Evolutionary conservation across 37 sponge, comb jelly and placozoan species (phyloP).

Genomic region (Bolinopsis microptera): DNA sequence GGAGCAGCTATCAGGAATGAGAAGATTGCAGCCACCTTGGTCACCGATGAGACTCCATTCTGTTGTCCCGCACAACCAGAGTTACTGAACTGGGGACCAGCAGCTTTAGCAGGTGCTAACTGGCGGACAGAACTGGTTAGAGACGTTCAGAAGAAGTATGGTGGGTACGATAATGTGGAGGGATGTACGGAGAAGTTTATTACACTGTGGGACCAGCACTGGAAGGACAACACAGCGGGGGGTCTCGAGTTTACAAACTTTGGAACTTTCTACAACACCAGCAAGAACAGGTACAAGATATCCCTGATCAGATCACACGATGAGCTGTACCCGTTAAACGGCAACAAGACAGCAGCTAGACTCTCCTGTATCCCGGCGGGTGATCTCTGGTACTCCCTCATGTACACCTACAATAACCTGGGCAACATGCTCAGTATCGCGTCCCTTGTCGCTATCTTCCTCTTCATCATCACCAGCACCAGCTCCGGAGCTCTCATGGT

Average conservation of each 20-base stretch:
- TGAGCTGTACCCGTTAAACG: neutral
- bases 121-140: neutral
- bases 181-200: neutral
- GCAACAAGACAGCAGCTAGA: neutral
- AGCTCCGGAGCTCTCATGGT: neutral
- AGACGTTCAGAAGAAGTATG: neutral
- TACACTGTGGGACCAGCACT: neutral
- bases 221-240: neutral
- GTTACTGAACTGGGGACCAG: neutral
- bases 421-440: conserved; percentile 42
- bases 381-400: conserved; percentile 48
- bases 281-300: neutral
- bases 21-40: neutral
- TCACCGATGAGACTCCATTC: neutral
- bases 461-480: conserved; percentile 32
- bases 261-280: neutral
- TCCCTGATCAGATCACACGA: neutral
- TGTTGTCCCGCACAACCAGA: conserved; percentile 28
- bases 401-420: neutral
- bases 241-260: neutral
- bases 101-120: neutral
- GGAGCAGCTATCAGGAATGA: neutral
- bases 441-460: conserved; percentile 13
- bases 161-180: neutral
- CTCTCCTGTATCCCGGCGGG: conserved; percentile 13